Conservation (phyloP, 2,888 invertebrate species). For the Drosophila picticornis region DNA sequence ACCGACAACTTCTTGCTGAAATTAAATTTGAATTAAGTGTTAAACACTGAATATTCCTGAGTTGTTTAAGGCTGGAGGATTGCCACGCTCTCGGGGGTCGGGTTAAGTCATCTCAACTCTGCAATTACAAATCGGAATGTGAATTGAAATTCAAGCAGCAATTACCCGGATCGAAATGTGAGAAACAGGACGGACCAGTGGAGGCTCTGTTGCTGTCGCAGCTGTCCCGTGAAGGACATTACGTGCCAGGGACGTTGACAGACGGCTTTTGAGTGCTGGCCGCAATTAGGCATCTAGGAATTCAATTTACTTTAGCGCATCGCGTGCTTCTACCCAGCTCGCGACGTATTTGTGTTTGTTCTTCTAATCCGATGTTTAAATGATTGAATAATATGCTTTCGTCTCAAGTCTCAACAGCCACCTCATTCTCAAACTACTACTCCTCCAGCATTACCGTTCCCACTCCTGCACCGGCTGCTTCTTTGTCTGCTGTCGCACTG, state of each 20-base stretch:
- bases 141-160: slow-evolving; percentile 81
- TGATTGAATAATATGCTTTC: slow-evolving; percentile 70
- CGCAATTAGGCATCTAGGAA: slow-evolving; percentile 76
- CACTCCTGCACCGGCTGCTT: neutral
- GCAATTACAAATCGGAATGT: slow-evolving; percentile 61
- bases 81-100: slow-evolving; percentile 21
- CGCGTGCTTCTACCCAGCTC: slow-evolving; percentile 9
- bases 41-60: slow-evolving; percentile 46
- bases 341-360: slow-evolving; percentile 24
- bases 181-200: slow-evolving; percentile 32
- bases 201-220: neutral
- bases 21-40: slow-evolving; percentile 57
- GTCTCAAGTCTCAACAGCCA: slow-evolving; percentile 28
- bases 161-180: slow-evolving; percentile 69
- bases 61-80: slow-evolving; percentile 9
- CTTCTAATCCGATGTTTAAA: slow-evolving; percentile 62
- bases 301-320: slow-evolving; percentile 73
- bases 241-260: slow-evolving; percentile 60
- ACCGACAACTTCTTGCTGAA: slow-evolving; percentile 19
- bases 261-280: slow-evolving; percentile 69
- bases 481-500: slow-evolving; percentile 9
- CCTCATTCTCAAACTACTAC: slow-evolving; percentile 27
- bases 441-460: neutral
- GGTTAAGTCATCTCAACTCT: slow-evolving; percentile 39
- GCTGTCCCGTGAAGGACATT: slow-evolving; percentile 57